These are phyloP conservation scores for Lacerta agilis DNA, from an alignment of 2,797 vertebrate species.

Conservation along the genomic window DNA sequence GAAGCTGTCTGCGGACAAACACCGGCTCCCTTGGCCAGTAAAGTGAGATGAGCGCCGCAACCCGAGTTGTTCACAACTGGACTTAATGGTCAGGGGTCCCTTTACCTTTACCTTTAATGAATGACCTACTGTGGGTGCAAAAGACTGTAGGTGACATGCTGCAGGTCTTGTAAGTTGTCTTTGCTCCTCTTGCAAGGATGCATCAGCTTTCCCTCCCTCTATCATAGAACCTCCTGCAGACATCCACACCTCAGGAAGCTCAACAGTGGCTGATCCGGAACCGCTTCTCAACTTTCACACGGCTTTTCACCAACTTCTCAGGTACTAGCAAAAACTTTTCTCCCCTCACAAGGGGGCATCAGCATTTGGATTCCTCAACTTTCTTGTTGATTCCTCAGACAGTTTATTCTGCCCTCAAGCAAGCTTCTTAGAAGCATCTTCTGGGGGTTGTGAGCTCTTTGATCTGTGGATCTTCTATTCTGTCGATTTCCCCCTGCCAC, in stretches of 20 bases:
- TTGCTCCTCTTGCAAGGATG: neutral
- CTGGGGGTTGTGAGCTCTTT: neutral
- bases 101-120: neutral
- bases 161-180: neutral
- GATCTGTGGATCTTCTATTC: neutral
- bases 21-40: too few species aligned
- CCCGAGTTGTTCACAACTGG: too few species aligned
- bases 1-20: too few species aligned
- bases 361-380: neutral
- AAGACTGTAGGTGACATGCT: neutral
- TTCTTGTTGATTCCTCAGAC: neutral
- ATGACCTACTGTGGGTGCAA: neutral
- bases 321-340: conserved; percentile 74
- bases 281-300: conserved; percentile 92
- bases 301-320: conserved; percentile 96
- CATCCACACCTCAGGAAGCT: conserved; percentile 92
- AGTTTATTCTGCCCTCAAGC: neutral
- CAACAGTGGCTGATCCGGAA: conserved; percentile 97
- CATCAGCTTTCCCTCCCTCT: conserved; percentile 13
- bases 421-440: neutral
- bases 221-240: conserved; percentile 91
- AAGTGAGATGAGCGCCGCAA: too few species aligned
- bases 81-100: too few species aligned
- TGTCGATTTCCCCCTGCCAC: too few species aligned
- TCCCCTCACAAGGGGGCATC: neutral